Base-by-base conservation (phyloP, 2,888 invertebrate species). In the Tubulanus polymorphus region DNA sequence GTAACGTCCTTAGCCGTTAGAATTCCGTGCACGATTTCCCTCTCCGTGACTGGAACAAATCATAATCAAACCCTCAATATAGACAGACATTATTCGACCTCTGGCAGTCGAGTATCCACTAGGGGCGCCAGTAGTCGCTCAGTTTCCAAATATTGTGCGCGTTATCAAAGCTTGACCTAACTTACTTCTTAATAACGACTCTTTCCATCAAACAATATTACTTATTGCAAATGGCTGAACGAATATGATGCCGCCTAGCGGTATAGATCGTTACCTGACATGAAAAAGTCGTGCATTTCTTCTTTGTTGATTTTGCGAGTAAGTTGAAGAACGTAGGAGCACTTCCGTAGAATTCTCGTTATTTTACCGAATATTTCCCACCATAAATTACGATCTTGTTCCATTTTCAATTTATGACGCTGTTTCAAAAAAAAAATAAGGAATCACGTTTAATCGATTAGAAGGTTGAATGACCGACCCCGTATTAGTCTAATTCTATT, bases 311-410 rank as follows among this genome's bases (percentile, higher is more conserved):
- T 88, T 79, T 90, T 90, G 5, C 89, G 91, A 63, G 87, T 83
- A 52, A 89, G 88, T 71, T 85, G 89, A 18, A 95, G 82, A n/a
- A 91, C 90, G 29, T 86, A 85, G 0, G 95, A 88, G 0, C 94
- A 93, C 80, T 94, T 96, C 10, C 96, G 83, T 63, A 97, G 86
- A 23, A 96, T 82, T 75, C 93, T 93, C 79, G 96, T 96, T 87
- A 97, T 92, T 79, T 93, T 94, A 37, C 87, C 87, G 56, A 97
- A 85, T 0, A 93, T 95, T 72, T 94, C 94, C 97, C 96, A 97
- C 96, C 97, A 97, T 26, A 91, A 86, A 0, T 90, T 92, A 75
- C 96, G 95, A 76, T 97, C 96, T 74, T 92, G 92, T 84, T 96
- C 95, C 27, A 73, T 72, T 48, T 75, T 61, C 20, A 68, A 62